These are phyloP conservation scores for Drosophila pullipes DNA, from an alignment of 2,888 invertebrate species.

Conservation along the genomic window DNA sequence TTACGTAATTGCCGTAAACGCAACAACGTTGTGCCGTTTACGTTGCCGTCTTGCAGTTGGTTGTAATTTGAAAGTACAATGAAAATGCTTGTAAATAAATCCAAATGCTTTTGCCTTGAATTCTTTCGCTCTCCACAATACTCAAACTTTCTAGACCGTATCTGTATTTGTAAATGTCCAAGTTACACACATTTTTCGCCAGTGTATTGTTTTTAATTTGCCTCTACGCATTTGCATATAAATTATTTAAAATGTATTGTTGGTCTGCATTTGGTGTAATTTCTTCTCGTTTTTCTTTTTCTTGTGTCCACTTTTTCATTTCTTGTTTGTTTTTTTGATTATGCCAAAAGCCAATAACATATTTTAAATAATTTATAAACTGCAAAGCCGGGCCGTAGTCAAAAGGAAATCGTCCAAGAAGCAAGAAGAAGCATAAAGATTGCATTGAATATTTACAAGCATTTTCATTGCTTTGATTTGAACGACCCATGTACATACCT, in stretches of 20 bases:
- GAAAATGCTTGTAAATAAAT: slow-evolving; percentile 84
- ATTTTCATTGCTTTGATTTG: slow-evolving; percentile 83
- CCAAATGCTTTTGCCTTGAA: slow-evolving; percentile 67
- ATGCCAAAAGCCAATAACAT: slow-evolving; percentile 66
- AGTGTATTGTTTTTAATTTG: slow-evolving; percentile 27
- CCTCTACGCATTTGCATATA: slow-evolving; percentile 69
- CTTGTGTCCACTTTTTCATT: slow-evolving; percentile 10
- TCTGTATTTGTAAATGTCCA: slow-evolving; percentile 24
- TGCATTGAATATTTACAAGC: slow-evolving; percentile 82
- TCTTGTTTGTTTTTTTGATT: slow-evolving; percentile 29
- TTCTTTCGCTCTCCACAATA: slow-evolving; percentile 25
- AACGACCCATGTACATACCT: slow-evolving; percentile 53
- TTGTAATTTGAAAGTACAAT: slow-evolving; percentile 82
- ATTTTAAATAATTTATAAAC: slow-evolving; percentile 76
- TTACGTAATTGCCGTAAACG: slow-evolving; percentile 64
- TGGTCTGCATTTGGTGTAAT: slow-evolving; percentile 56
- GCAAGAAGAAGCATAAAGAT: slow-evolving; percentile 44
- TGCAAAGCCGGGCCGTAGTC: slow-evolving; percentile 65
- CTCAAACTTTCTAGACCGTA: slow-evolving; percentile 15
- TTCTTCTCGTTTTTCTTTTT: slow-evolving; percentile 6
- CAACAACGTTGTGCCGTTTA: slow-evolving; percentile 68
- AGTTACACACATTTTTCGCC: slow-evolving; percentile 19
- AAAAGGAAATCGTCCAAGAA: slow-evolving; percentile 29
- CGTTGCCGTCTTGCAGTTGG: slow-evolving; percentile 76
- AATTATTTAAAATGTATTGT: slow-evolving; percentile 76